Percentiles rank a stretch among this genome's conserved stretches.
Evolutionary conservation across 2,113 vertebrate species (phyloP).

Genomic region (Phalacrocorax pelagicus): DNA sequence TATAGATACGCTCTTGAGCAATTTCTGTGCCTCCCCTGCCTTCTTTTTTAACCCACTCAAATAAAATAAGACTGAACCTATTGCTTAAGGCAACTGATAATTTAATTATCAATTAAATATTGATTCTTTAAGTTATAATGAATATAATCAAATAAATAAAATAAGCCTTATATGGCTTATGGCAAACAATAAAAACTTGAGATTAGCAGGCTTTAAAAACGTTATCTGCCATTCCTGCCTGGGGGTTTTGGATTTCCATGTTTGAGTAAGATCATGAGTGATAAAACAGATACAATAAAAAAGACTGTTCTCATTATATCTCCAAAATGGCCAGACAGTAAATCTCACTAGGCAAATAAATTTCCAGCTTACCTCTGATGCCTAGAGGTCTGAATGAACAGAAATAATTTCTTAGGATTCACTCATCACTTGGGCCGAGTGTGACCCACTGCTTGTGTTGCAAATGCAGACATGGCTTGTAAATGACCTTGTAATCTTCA

Average conservation of each 20-base stretch:
- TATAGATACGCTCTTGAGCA: background rate
- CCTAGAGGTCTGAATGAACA: background rate
- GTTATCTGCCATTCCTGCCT: background rate
- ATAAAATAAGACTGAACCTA: background rate
- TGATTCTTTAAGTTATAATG: too few species aligned
- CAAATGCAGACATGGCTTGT: background rate
- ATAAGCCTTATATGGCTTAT: background rate
- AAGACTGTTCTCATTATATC: background rate
- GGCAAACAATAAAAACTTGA: background rate
- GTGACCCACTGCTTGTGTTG: background rate
- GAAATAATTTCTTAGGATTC: background rate
- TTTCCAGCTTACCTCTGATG: background rate
- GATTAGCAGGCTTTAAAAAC: constrained; percentile 14
- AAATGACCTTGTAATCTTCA: background rate
- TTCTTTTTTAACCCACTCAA: background rate
- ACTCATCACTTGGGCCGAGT: background rate
- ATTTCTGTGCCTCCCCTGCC: background rate
- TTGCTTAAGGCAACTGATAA: too few species aligned
- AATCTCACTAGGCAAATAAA: background rate
- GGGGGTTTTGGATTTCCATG: background rate
- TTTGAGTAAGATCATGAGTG: background rate
- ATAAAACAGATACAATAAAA: background rate
- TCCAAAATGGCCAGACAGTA: background rate
- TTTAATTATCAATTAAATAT: too few species aligned
- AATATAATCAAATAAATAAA: too few species aligned